Base-by-base conservation (phyloP, 2,113 vertebrate genomes). In the Austrofundulus limnaeus region DNA sequence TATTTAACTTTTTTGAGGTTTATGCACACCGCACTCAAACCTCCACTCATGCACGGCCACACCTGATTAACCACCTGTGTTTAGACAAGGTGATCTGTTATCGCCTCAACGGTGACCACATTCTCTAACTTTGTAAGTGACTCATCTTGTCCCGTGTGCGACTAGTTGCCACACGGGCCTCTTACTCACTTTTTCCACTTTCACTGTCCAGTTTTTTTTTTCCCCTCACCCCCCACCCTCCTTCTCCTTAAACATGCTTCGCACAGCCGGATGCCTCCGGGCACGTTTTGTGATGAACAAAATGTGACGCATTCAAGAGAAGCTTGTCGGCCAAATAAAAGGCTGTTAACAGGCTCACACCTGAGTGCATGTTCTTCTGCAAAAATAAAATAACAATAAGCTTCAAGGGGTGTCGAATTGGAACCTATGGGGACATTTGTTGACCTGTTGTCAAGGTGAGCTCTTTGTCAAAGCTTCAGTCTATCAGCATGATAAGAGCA, bases 381-480 rank as follows among this genome's bases (percentile, higher is more conserved):
- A 31, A 43, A 49, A 45, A 20, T 57, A 70, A 50, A 31, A 28
- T 17, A 1, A 43, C 13, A 31, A 39, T 6, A 12, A 80, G 74
- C 82, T 76, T 21, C 60, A 42, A 76, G 83, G 49, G 19, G 58
- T 38, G 21, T 4, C 17, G 17, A 11, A 16, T 25, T 54, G 47
- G 51, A 49, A 42, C 7, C 31, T 13, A 1, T 62, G 64, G 51
- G 41, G 57, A 61, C 24, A 14, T 54, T 70, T 54, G 15, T 48
- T 59, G 53, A 59, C 52, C 80, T 65, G 75, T 38, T 54, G 66
- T 83, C 75, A 77, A 46, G 19, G 20, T 42, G 14, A n/a, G 53
- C 70, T 75, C 58, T 23, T 38, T 68, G 70, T 71, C 23, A 74
- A 71, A n/a, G 57, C 66, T 37, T 56, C 60, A 59, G 72, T 70